Evolutionary conservation across 2,113 vertebrate genomes (phyloP).

Genomic region (Copsychus sechellarum): DNA sequence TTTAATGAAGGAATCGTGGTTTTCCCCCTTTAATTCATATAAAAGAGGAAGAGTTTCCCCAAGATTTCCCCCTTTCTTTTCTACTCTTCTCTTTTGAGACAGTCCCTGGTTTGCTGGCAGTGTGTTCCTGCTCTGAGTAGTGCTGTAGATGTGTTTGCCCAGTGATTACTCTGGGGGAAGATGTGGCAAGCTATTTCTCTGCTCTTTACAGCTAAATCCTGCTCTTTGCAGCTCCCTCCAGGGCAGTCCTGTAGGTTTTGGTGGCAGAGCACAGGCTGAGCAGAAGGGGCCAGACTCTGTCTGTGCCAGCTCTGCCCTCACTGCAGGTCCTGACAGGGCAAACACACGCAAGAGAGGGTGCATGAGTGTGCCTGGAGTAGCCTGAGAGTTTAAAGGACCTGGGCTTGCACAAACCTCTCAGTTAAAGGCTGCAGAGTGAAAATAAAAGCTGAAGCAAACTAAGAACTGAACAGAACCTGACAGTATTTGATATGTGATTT

Average conservation of each 20-base stretch:
- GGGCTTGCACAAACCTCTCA: neutral
- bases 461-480: neutral
- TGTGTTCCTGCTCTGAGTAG: neutral
- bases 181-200: neutral
- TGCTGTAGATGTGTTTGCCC: neutral
- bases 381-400: neutral
- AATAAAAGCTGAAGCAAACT: neutral
- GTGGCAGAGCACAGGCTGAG: neutral
- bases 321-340: neutral
- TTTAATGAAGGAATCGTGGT: neutral
- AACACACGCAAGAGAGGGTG: rapidly evolving
- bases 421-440: neutral
- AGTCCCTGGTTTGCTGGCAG: neutral
- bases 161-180: neutral
- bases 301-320: neutral
- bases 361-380: neutral
- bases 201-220: neutral
- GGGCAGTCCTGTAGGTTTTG: neutral
- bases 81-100: neutral
- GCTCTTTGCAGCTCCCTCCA: neutral
- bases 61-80: neutral
- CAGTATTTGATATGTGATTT: neutral
- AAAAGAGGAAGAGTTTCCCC: neutral
- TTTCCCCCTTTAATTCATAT: neutral
- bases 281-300: rapidly evolving